phyloP scores from a whole-genome alignment of 2,113 vertebrate species.

The Marcusenius ussheri region DNA sequence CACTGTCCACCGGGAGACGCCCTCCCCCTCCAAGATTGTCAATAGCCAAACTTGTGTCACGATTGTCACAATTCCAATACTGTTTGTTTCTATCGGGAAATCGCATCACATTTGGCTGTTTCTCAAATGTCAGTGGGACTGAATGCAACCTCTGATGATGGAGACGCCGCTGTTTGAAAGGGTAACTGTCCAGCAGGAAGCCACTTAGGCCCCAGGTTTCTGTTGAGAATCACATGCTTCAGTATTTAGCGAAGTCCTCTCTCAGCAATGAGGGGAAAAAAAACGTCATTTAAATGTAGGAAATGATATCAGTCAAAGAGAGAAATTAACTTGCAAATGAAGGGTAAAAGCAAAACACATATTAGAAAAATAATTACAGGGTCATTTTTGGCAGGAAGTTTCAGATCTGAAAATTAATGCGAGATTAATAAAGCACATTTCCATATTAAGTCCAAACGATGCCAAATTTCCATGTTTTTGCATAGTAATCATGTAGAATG shows the following conservation, averaged over 20 bases:
- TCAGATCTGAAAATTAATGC: not conserved
- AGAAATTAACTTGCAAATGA: not conserved
- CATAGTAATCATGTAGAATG: slow-evolving; percentile 9
- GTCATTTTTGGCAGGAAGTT: not conserved
- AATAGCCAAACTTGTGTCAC: not conserved
- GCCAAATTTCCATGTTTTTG: not conserved
- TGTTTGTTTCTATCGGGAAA: not conserved
- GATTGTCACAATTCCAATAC: not conserved
- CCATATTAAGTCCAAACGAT: not conserved
- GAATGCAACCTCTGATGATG: not conserved
- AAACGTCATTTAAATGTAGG: not conserved
- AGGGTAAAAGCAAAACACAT: not conserved
- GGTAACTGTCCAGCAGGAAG: not conserved
- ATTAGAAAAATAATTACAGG: not conserved
- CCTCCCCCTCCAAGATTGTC: not conserved
- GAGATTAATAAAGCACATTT: not conserved
- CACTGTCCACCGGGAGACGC: not conserved
- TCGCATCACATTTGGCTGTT: slow-evolving; percentile 16
- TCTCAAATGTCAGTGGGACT: slow-evolving; percentile 3
- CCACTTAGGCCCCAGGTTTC: not conserved
- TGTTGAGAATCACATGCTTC: not conserved
- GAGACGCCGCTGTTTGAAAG: not conserved
- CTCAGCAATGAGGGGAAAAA: not conserved
- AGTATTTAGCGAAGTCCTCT: not conserved
- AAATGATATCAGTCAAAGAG: not conserved